Percentiles rank a stretch among this genome's conserved stretches.
Evolutionary conservation across 2,113 vertebrate species (phyloP).

Genomic region (Barbus barbus): DNA sequence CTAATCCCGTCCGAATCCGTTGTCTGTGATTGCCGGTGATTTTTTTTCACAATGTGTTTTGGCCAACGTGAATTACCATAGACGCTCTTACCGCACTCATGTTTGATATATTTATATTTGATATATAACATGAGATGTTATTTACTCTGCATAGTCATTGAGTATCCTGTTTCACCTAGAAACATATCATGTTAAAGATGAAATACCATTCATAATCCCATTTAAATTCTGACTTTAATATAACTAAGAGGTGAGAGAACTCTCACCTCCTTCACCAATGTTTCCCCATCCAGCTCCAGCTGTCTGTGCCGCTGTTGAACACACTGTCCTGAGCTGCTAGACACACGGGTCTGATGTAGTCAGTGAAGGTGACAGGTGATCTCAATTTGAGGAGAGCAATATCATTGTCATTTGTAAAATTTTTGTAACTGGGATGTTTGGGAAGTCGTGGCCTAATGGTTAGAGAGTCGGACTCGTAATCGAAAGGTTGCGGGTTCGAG

Average conservation of each 20-base stretch:
- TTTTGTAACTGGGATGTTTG: slow-evolving; percentile 35
- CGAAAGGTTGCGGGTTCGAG: too few relatives aligned
- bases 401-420: background rate
- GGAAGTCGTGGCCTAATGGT: too few relatives aligned
- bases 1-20: too few relatives aligned
- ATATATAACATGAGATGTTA: slow-evolving; percentile 42
- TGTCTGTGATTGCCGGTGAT: too few relatives aligned
- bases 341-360: slow-evolving; percentile 69
- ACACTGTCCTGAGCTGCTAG: slow-evolving; percentile 62
- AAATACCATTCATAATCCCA: too few relatives aligned
- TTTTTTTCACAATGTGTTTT: too few relatives aligned
- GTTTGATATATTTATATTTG: too few relatives aligned
- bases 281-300: slow-evolving; percentile 75
- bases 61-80: too few relatives aligned
- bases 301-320: slow-evolving; percentile 67
- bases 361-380: slow-evolving; percentile 33
- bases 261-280: background rate
- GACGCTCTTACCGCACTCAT: too few relatives aligned
- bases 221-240: background rate
- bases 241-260: background rate
- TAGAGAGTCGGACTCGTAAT: too few relatives aligned
- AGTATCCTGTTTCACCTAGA: background rate
- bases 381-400: slow-evolving; percentile 39
- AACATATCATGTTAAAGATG: background rate
- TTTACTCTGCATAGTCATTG: background rate